Conservation (phyloP, 2,888 invertebrate species). For the Atethmia centrago region DNA sequence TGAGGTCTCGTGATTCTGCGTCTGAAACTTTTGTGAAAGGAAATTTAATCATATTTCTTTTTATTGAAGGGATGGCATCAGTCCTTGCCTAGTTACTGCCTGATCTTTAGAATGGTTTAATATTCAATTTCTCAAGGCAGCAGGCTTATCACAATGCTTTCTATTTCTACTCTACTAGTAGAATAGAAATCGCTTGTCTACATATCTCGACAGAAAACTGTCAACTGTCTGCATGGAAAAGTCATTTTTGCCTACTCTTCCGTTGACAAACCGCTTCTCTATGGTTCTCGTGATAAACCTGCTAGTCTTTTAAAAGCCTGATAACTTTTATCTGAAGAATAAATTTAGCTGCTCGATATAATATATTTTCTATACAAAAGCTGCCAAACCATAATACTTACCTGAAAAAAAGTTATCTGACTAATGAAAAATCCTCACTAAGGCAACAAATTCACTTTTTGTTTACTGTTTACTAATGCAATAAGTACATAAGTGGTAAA, state of each 20-base stretch:
- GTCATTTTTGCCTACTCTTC: no score
- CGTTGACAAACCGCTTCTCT: no score
- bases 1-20: conserved; percentile 47
- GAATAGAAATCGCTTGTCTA: no score
- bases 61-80: not conserved
- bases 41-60: not conserved
- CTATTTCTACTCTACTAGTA: no score
- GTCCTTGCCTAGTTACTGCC: not conserved
- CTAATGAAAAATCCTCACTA: not conserved
- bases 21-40: conserved; percentile 50
- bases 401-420: not conserved
- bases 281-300: no score
- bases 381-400: not conserved
- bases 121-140: not conserved
- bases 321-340: not conserved
- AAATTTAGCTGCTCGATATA: not conserved
- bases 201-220: no score
- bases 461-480: not conserved
- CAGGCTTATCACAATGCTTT: no score
- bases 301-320: not conserved
- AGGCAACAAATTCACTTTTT: not conserved
- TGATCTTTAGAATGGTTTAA: not conserved
- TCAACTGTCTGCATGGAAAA: no score
- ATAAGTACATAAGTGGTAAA: not conserved
- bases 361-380: not conserved